Percentiles rank a stretch among this genome's conserved stretches.
Conservation (phyloP, 2,113 vertebrate species). For the Pithys albifrons region DNA sequence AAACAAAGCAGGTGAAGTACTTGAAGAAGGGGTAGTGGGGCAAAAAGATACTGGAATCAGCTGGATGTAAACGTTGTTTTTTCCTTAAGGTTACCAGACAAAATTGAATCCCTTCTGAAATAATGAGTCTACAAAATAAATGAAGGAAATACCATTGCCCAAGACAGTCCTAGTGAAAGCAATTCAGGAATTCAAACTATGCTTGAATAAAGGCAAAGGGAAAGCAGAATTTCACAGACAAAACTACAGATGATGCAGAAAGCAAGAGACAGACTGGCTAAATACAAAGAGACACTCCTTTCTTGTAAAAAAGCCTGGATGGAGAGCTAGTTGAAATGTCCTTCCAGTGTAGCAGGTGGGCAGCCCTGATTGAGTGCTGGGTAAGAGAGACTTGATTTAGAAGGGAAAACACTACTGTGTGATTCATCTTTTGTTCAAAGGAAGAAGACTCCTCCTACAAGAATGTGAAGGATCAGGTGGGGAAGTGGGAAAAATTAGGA, state of each 20-base stretch:
- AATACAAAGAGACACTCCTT: not conserved
- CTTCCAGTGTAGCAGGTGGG: not conserved
- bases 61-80: not conserved
- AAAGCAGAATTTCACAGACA: not conserved
- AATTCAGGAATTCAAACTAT: slow-evolving; percentile 9
- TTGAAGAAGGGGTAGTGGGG: not conserved
- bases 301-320: not conserved
- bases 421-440: not conserved
- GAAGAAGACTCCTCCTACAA: not conserved
- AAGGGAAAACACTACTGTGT: not conserved
- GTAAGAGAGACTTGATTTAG: not conserved
- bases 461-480: not conserved
- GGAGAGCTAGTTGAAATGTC: not conserved
- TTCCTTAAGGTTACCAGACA: not conserved
- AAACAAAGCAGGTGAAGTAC: not conserved
- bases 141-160: slow-evolving; percentile 9
- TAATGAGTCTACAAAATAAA: not conserved
- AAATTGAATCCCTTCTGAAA: not conserved
- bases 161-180: not conserved
- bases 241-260: not conserved
- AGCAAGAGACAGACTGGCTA: not conserved
- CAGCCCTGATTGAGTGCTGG: not conserved
- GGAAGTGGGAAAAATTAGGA: not conserved
- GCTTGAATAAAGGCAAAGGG: not conserved
- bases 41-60: not conserved